Conservation (phyloP, 2,113 vertebrate genomes). For the Herpetotheres cachinnans region DNA sequence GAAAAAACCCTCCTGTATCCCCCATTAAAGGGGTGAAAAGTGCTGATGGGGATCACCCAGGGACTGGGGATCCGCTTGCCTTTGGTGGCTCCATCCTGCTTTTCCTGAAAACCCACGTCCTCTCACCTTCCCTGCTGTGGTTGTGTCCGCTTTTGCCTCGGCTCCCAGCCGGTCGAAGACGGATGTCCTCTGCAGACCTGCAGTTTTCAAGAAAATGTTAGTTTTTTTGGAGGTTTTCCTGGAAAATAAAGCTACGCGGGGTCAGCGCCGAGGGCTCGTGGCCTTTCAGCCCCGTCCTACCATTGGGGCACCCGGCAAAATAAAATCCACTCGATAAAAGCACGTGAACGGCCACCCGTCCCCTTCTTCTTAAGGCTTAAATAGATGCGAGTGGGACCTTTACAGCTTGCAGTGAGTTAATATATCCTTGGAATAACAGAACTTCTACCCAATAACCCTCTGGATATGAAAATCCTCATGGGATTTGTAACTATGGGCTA, state of each 20-base stretch:
- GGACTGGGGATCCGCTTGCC: neutral
- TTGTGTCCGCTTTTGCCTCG: constrained; percentile 79
- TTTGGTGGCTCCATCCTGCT: neutral
- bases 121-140: constrained; percentile 79
- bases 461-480: neutral
- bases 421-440: neutral
- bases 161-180: constrained; percentile 92
- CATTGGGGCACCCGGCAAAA: neutral
- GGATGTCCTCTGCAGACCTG: constrained; percentile 82
- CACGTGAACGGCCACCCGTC: rapidly evolving
- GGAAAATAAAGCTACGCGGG: rapidly evolving
- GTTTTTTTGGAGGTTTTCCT: rapidly evolving
- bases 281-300: neutral
- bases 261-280: rapidly evolving
- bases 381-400: rapidly evolving
- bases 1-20: neutral
- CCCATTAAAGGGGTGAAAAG: too few species aligned
- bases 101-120: rapidly evolving
- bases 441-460: neutral
- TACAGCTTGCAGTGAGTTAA: rapidly evolving
- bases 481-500: neutral
- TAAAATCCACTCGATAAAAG: neutral
- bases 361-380: neutral
- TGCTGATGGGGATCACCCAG: neutral
- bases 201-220: neutral